These are phyloP conservation scores for Eueides isabella DNA, from an alignment of 1,140 invertebrate genomes.

Conservation along the genomic window DNA sequence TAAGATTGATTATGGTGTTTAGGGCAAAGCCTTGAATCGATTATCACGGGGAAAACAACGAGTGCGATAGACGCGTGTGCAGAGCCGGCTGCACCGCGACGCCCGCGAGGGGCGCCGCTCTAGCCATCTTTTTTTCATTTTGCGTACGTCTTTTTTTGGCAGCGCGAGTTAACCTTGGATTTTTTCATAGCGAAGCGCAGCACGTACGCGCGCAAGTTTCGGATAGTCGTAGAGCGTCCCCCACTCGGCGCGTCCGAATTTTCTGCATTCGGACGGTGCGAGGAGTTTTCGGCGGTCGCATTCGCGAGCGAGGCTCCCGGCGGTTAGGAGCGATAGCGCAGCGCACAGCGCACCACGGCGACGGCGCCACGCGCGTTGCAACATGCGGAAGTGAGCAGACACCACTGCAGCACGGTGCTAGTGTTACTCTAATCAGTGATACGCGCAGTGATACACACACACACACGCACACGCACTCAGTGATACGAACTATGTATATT, in stretches of 20 bases:
- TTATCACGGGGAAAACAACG: constrained; percentile 27
- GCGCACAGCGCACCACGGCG: constrained; percentile 51
- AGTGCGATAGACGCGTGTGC: constrained; percentile 51
- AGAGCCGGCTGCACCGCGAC: constrained; percentile 76
- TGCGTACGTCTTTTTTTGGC: constrained; percentile 81
- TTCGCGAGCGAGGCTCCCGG: constrained; percentile 74
- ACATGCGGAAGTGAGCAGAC: constrained; percentile 78
- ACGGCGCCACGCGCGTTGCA: constrained; percentile 68
- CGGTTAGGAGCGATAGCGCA: constrained; percentile 63
- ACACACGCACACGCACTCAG: constrained; percentile 67
- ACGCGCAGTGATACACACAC: constrained; percentile 62
- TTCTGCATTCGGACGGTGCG: constrained; percentile 77
- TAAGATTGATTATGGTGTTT: too few species aligned
- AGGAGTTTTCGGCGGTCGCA: constrained; percentile 79
- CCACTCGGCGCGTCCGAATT: constrained; percentile 79
- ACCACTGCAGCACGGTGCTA: constrained; percentile 59
- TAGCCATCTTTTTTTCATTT: constrained; percentile 77
- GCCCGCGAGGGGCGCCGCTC: constrained; percentile 72
- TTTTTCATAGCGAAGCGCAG: constrained; percentile 80
- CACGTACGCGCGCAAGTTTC: constrained; percentile 78
- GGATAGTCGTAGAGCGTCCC: constrained; percentile 80
- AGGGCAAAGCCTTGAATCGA: too few species aligned
- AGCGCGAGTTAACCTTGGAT: constrained; percentile 79
- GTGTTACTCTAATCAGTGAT: constrained; percentile 65
- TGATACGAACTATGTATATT: constrained; percentile 77